A percentile compares a stretch with the other conserved stretches of the same genome.
phyloP scores from a whole-genome alignment of 2,113 vertebrate genomes.

The Oenanthe oenanthe region DNA sequence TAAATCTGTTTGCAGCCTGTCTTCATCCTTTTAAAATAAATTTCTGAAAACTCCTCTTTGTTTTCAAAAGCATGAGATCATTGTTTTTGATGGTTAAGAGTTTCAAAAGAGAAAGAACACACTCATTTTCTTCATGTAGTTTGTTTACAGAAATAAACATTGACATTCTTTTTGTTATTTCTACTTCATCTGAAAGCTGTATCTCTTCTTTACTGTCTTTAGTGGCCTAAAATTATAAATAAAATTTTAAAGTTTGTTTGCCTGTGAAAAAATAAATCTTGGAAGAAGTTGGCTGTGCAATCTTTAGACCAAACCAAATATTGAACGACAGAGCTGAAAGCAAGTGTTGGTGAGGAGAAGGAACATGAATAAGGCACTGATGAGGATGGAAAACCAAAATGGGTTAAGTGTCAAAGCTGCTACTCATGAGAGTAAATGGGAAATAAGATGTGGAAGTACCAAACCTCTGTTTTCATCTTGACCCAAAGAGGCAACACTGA shows the following conservation, averaged over 20 bases:
- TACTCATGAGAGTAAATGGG: background rate
- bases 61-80: slow-evolving; percentile 31
- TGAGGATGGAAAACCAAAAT: background rate
- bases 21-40: slow-evolving; percentile 18
- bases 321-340: background rate
- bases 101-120: slow-evolving; percentile 3
- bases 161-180: background rate
- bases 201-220: background rate
- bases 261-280: background rate
- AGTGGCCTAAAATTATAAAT: background rate
- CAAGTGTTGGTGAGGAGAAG: background rate
- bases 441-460: background rate
- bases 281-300: background rate
- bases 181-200: background rate
- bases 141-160: slow-evolving; percentile 19
- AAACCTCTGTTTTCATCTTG: background rate
- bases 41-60: slow-evolving; percentile 3
- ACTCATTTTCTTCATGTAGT: background rate
- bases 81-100: slow-evolving; percentile 10
- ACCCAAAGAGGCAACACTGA: rapidly evolving
- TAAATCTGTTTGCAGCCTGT: background rate
- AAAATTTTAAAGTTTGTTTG: background rate
- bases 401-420: background rate
- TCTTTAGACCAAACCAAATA: background rate
- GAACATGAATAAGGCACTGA: background rate